phyloP scores from a whole-genome alignment of 2,888 invertebrate species.

The Aradus depressus region DNA sequence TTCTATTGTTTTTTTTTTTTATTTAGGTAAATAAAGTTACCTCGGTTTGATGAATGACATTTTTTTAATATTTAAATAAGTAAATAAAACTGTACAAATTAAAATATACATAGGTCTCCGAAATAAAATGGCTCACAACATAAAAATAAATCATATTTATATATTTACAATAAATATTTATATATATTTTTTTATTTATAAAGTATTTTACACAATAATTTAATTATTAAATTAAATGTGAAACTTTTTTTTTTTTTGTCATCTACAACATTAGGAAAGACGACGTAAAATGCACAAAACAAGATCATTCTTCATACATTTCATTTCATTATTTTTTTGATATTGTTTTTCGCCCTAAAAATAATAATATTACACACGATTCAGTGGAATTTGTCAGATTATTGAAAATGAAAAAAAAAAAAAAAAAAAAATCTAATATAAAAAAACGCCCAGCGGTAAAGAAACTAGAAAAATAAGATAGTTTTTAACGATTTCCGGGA shows the following conservation, averaged over 20 bases:
- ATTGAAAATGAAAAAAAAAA: no score
- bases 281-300: neutral
- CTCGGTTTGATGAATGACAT: no score
- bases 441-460: no score
- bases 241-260: neutral
- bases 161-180: slow-evolving; percentile 20
- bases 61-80: no score
- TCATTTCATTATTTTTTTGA: neutral
- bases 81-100: slow-evolving; percentile 17
- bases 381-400: no score
- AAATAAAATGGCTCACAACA: slow-evolving; percentile 10
- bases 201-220: slow-evolving; percentile 1
- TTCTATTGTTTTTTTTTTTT: no score
- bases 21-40: no score
- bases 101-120: slow-evolving; percentile 17
- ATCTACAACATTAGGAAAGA: neutral
- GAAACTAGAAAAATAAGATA: no score
- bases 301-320: neutral
- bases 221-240: neutral
- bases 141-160: slow-evolving; percentile 19
- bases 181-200: slow-evolving; percentile 15
- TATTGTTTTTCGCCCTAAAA: no score
- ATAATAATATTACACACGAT: no score
- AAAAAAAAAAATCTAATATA: no score
- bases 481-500: no score